Evolutionary conservation across 1,140 invertebrate genomes (phyloP), one percentile per base, ranked within the genome.

Genomic region (Manduca sexta): DNA sequence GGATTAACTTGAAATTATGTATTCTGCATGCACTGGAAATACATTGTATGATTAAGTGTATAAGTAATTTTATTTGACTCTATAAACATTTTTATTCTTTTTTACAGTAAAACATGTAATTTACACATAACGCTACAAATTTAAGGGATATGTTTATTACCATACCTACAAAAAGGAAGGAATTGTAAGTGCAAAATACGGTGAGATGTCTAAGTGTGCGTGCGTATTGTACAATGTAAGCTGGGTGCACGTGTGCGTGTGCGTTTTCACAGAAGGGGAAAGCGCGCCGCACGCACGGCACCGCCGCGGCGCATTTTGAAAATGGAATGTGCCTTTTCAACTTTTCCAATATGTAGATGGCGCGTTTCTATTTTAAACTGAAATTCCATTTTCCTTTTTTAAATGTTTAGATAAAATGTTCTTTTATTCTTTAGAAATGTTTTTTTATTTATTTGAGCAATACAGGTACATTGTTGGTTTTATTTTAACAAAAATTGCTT

Each of bases 251-350:
- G 70, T 74, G 72, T 69, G 70, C 41, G 64, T 60, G 41, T 56
- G 26, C 21, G 41, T 64, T 69, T 62, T 49, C 64, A 62, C 59
- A 40, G 63, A 74, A 65, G 72, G 70, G 70, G 74, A 79, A 72
- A 79, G 60, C 67, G 56, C 55, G 64, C 41, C 52, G 39, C 41
- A 55, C 59, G 59, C 59, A 56, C 59, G 59, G 50, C 49, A 44
- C 50, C 45, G 51, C 49, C 45, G 59, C 69, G 60, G 54, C 51
- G 61, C 62, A 71, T 72, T 79, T 77, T 68, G 56, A 73, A 76
- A 80, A 75, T 69, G 61, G 67, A 78, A 78, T 74, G 64, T 62
- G 38, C 62, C 60, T 56, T 74, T 71, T 69, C 57, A 69, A 79
- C 61, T 76, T 73, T 74, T 73, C 61, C 60, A 69, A 71, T 69